phyloP scores from a whole-genome alignment of 2,888 invertebrate species.

The Dicyrtoma fusca region DNA sequence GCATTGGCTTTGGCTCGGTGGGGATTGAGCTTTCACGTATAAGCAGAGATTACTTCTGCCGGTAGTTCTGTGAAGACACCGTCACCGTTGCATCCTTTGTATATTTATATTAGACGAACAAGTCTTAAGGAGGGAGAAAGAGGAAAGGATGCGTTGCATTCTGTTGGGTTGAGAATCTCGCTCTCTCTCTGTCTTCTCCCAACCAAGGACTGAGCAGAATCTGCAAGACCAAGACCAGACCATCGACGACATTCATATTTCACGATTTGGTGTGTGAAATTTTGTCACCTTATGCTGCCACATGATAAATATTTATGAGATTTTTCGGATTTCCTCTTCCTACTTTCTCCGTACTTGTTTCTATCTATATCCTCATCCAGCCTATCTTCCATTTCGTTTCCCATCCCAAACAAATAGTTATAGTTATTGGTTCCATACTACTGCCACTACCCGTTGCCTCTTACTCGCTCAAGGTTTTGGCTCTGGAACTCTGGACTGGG shows the following conservation, averaged over 20 bases:
- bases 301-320: constrained; percentile 35
- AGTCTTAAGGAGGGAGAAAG: no score
- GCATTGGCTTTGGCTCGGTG: no score
- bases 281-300: constrained; percentile 26
- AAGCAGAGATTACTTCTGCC: no score
- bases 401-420: constrained; percentile 1
- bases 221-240: not conserved
- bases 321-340: constrained; percentile 21
- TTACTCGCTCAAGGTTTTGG: not conserved
- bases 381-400: not conserved
- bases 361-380: not conserved
- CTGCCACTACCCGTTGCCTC: not conserved
- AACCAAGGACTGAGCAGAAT: no score
- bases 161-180: no score
- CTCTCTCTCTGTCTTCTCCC: no score
- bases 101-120: no score
- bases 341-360: not conserved
- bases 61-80: no score
- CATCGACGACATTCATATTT: constrained; percentile 20
- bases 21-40: no score
- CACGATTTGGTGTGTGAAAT: constrained; percentile 23
- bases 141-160: no score
- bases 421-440: not conserved
- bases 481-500: not conserved
- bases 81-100: no score